These are phyloP conservation scores for Sphaerophoria taeniata DNA, from an alignment of 2,888 invertebrate genomes.

Conservation along the genomic window DNA sequence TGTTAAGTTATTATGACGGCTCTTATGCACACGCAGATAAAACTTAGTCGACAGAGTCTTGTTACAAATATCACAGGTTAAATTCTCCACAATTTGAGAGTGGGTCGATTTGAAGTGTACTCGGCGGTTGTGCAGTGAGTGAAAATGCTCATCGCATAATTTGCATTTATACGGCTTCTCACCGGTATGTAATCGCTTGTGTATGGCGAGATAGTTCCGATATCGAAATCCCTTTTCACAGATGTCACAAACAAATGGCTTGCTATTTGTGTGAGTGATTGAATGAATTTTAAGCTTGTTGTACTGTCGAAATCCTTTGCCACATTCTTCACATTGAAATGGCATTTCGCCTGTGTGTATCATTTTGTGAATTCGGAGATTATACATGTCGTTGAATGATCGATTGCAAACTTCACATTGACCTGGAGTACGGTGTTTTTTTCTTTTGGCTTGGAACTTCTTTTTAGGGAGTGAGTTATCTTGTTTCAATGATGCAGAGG, in stretches of 20 bases:
- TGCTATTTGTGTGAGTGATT: conserved; percentile 78
- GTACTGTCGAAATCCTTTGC: conserved; percentile 79
- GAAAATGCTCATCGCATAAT: conserved; percentile 47
- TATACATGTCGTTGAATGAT: conserved; percentile 78
- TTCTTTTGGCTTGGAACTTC: conserved; percentile 46
- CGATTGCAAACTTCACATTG: conserved; percentile 76
- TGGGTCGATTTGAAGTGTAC: conserved; percentile 73
- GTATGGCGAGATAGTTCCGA: conserved; percentile 79
- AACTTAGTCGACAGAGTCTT: conserved; percentile 78
- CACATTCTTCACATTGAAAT: conserved; percentile 77
- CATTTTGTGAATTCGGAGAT: conserved; percentile 79
- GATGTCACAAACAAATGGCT: conserved; percentile 78
- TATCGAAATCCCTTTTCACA: conserved; percentile 79
- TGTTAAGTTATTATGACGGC: conserved; percentile 78
- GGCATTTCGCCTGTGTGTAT: conserved; percentile 80
- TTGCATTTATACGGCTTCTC: conserved; percentile 79
- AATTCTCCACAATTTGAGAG: conserved; percentile 61
- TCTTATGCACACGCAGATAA: conserved; percentile 78
- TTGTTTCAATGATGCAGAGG: not conserved
- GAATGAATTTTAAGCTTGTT: conserved; percentile 79
- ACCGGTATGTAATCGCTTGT: conserved; percentile 79
- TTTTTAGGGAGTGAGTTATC: not conserved
- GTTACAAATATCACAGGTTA: conserved; percentile 77
- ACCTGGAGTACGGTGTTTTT: conserved; percentile 75
- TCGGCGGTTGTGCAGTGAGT: conserved; percentile 75